Percentiles rank a stretch among this genome's conserved stretches.
Evolutionary conservation across 2,113 vertebrate genomes (phyloP).

Genomic region (Suricata suricatta): DNA sequence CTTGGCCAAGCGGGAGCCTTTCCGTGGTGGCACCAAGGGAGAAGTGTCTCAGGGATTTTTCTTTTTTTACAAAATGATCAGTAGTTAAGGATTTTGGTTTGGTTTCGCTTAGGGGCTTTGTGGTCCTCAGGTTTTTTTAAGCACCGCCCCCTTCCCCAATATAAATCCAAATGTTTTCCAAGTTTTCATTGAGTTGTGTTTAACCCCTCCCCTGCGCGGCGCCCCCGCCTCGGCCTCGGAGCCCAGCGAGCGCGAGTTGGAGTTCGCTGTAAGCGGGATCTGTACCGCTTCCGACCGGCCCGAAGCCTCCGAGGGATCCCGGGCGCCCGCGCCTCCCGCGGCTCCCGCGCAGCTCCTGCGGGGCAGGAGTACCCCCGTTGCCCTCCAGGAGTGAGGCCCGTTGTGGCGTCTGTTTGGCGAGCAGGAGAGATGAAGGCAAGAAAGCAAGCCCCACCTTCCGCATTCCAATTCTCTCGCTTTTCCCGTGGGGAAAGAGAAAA

Average conservation of each 20-base stretch:
- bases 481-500: constrained; percentile 17
- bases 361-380: neutral
- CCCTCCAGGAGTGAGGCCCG: neutral
- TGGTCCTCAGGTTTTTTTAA: neutral
- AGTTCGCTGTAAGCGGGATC: constrained; percentile 78
- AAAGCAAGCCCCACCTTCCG: neutral
- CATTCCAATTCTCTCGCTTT: neutral
- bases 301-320: neutral
- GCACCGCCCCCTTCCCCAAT: neutral
- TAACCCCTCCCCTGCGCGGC: neutral
- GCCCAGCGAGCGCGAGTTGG: neutral
- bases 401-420: neutral
- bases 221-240: neutral
- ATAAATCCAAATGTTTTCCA: constrained; percentile 53
- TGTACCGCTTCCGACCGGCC: neutral
- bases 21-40: neutral
- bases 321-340: neutral
- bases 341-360: neutral
- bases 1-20: constrained; percentile 42
- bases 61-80: constrained; percentile 56
- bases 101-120: constrained; percentile 49
- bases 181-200: constrained; percentile 67
- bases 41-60: neutral
- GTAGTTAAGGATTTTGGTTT: constrained; percentile 55
- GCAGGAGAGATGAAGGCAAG: neutral